Base-by-base conservation (phyloP, 2,113 vertebrate genomes). In the Dicaeum eximium region DNA sequence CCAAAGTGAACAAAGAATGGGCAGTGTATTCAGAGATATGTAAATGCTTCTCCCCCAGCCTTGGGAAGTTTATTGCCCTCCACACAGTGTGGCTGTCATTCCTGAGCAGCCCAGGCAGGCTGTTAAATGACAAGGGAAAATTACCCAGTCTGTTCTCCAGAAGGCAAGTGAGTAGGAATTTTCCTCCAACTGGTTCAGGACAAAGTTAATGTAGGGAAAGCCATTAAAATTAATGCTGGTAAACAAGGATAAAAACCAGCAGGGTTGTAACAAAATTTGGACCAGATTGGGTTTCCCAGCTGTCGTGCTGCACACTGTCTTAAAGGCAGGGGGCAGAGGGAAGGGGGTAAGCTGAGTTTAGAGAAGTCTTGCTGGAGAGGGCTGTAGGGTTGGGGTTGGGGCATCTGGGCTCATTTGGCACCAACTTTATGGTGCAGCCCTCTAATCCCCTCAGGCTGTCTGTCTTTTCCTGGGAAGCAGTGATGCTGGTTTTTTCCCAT, bases 151-250 rank as follows among this genome's bases (percentile, higher is more conserved):
- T 84, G 93, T 87, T 96, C 58, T 97, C 75, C 93, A 92, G 95
- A 96, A 97, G 93, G 96, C 93, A 88, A 93, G 80, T 37, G 77
- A 92, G 69, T 33, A 78, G 88, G 80, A 95, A 92, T 92, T 93
- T 96, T 96, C 79, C 87, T 96, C 80, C 23, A 16, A 92, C 79
- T 37, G 33, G 54, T 93, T 86, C 65, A 88, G 81, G 83, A 93
- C 84, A 88, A 95, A 86, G 92, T 93, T 95, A 90, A 92, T 90
- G 89, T 80, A 78, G 92, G 84, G 80, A 86, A 96, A 95, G 90
- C 65, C 83, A 87, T 96, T 96, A 97, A 97, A 96, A 97, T 96
- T 92, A 97, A 95, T 95, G 93, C 91, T 87, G 86, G 89, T 93
- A 97, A 97, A 96, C 94, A 96, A 87, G 93, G 57, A 96, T 91